Base-by-base conservation (phyloP, 2,113 vertebrate species). In the Oreotragus oreotragus region DNA sequence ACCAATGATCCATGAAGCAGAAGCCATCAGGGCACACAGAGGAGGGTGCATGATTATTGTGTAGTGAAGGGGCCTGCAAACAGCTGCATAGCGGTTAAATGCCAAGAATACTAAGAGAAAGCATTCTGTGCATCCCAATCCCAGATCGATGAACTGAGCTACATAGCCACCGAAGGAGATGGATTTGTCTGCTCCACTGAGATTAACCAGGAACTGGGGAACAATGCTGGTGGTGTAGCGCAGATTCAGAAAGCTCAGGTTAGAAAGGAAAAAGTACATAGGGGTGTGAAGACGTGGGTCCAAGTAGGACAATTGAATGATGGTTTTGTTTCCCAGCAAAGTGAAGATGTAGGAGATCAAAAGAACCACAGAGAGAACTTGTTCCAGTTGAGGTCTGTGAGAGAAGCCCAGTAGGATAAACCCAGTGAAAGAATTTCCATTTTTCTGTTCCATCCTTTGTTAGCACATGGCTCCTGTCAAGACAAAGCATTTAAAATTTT, bases 391-490 rank as follows among this genome's bases (percentile, higher is more conserved):
- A 83, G 17, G n/a, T 30, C 47, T 83, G 25, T 93, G 91, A 79
- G 84, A 93, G 49, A 96, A 97, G 39, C 84, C 88, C 76, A 97
- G 21, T 5, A 96, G 76, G 55, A 97, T 79, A 45, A 97, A 96
- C 5, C 92, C 84, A 45, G 80, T 39, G 43, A 89, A 84, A 58
- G 62, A 73, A 73, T 43, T 94, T 25, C n/a, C n/a, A 33, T 84
- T 90, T 83, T 49, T 90, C 39, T 90, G 30, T 33, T 84, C 87
- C 87, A 73, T 94, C 13, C 39, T 73, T 47, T 27, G 17, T 60
- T 39, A 60, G 27, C 19, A 60, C 39, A 39, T 8, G n/a, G 36
- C 12, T 93, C 51, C 66, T 87, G 27, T 76, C 16, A 62, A 77
- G 55, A 33, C 7, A 28, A 66, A 66, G 60, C 58, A 83, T 84